Percentiles rank a stretch among this genome's conserved stretches.
Conservation (phyloP, 2,888 invertebrate genomes). For the Sphaeridia pumilis region DNA sequence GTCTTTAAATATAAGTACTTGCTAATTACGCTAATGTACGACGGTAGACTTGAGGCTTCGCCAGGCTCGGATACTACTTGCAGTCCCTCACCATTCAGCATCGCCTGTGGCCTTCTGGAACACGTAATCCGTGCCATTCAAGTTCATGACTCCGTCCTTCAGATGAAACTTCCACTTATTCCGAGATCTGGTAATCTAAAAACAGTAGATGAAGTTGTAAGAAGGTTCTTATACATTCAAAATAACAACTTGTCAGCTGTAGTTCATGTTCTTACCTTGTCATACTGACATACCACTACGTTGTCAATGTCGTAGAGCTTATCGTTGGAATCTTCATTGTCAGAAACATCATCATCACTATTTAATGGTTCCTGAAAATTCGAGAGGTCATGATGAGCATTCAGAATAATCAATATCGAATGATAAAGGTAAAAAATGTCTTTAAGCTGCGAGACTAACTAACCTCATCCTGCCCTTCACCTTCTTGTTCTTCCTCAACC, state of each 20-base stretch:
- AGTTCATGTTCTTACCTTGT: constrained; percentile 65
- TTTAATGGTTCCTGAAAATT: constrained; percentile 80
- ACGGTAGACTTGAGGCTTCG: background rate
- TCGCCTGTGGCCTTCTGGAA: constrained; percentile 98
- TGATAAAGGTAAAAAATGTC: too few species aligned
- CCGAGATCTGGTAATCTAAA: constrained; percentile 93
- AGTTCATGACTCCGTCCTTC: constrained; percentile 99
- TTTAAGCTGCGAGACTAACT: background rate
- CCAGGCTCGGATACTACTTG: background rate
- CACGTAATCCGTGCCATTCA: constrained; percentile 93
- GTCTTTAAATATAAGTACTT: too few species aligned
- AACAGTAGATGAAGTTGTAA: background rate
- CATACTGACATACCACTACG: constrained; percentile 99
- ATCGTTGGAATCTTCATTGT: constrained; percentile 75
- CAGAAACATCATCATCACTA: constrained; percentile 91
- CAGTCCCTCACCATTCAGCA: constrained; percentile 75
- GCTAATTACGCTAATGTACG: too few species aligned
- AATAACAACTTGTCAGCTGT: background rate
- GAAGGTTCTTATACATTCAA: background rate
- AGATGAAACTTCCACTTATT: constrained; percentile 99
- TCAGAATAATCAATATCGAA: too few species aligned
- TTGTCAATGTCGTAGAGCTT: constrained; percentile 93
- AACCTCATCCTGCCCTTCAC: constrained; percentile 50
- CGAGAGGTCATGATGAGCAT: too few species aligned
- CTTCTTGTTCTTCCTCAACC: constrained; percentile 47